Base-by-base conservation (phyloP, 2,888 invertebrate genomes). In the Hydropsyche betteni region DNA sequence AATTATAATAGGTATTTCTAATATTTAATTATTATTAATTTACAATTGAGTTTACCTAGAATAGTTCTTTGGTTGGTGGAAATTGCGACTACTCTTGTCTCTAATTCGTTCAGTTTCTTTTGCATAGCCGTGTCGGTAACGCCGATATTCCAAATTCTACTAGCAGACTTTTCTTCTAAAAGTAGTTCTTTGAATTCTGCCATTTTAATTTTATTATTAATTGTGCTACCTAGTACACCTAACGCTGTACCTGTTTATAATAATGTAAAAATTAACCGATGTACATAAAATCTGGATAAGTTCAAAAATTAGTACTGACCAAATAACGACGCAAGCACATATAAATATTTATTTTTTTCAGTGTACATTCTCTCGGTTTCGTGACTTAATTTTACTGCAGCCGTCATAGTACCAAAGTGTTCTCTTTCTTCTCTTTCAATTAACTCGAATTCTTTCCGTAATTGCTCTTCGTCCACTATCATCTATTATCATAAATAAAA, bases 331-430 rank as follows among this genome's bases (percentile, higher is more conserved):
- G 92, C 92, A 58, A 92, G 90, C 74, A 94, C 89, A 78, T 92
- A 92, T 91, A 94, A 94, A 83, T 95, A 95, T 84, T 95, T 95
- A 76, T 94, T 94, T 75, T 93, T 88, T 83, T 95, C 94, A 4
- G 93, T 90, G 81, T 94, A 92, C 0, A 93, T 91, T 52, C 95
- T 84, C 83, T 96, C 95, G 75, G 93, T 89, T 83, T 96, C 95
- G 82, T 96, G 95, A 16, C 93, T 93, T 80, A 93, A 90, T 79
- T 95, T 89, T 0, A 95, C 91, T 0, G 93, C 91, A 24, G 91
- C 90, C 0, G 93, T 92, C 82, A 95, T 89, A 0, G 89, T 88
- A 0, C 91, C 89, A 82, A 95, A 95, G 10, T 90, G 84, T 73
- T 93, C 93, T 4, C 94, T 85, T 83, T 96, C 95, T n/a, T 89